Evolutionary conservation across 92 coral and sea anemone genomes (phyloP), one percentile per base, ranked within the genome.

Genomic region (Porites rus): DNA sequence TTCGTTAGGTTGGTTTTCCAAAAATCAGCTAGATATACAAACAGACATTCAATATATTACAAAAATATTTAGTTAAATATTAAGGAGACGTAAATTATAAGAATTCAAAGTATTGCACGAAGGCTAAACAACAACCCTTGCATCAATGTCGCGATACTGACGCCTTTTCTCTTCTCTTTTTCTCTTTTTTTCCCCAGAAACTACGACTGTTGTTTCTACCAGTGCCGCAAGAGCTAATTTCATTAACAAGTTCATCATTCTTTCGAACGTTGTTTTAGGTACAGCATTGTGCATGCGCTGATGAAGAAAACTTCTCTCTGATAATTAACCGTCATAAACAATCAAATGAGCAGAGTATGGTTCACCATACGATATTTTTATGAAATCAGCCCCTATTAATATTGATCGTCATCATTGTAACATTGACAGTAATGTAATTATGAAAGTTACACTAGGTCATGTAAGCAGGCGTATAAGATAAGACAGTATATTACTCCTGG

Each of bases 181-280:
- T 54, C 31, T 28, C 31, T 18, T 74, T 53, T 38, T 52, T 60
- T 74, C 1, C 1, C 21, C 28, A 74, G 78, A n/a, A 10, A 18
- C 64, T n/a, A 31, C 51, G 11, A 16, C 3, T 59, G 10, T 70
- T 28, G n/a, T 13, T 10, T 2, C 11, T 17, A 25, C 6, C 19
- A 69, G 69, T 38, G 62, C 68, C 1, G n/a, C 85, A 54, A 24
- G 66, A 28, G 52, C 54, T 65, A 81, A 18, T 56, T 76, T 54
- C 53, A 17, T 81, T 31, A 69, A 13, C 51, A 18, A 19, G 13
- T 16, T 53, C 56, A 24, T 69, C 76, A 58, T 69, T 8, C 64
- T 81, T 56, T 10, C 16, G 21, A 70, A 31, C 85, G 31, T 81
- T 76, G 51, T 81, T 56, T 54, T 54, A 31, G 50, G 46, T 38